Evolutionary conservation across 2,888 invertebrate genomes (phyloP).

Genomic region (Phengaris arion): DNA sequence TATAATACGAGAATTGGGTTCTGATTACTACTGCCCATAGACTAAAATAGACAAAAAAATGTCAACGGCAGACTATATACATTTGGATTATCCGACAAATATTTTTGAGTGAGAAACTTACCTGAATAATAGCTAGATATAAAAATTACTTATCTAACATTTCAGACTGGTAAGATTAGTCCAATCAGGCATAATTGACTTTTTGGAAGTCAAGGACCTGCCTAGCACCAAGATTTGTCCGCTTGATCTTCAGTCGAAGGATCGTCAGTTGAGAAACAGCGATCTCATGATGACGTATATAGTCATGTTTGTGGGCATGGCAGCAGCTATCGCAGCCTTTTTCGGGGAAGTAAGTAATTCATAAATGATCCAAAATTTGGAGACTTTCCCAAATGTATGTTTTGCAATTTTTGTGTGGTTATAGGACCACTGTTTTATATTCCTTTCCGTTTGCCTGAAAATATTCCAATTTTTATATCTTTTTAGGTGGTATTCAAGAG

Average conservation of each 20-base stretch:
- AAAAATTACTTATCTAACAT: conserved; percentile 33
- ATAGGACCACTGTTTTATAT: too few relatives aligned
- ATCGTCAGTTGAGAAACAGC: conserved; percentile 86
- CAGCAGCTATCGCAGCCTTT: conserved; percentile 82
- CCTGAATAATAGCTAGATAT: too few relatives aligned
- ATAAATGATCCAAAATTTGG: background rate
- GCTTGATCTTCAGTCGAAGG: conserved; percentile 87
- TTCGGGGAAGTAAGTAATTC: conserved; percentile 77
- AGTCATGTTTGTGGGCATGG: conserved; percentile 85
- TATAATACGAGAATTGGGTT: too few relatives aligned
- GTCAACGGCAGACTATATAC: too few relatives aligned
- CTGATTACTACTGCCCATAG: too few relatives aligned
- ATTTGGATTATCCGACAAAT: too few relatives aligned
- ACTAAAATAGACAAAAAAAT: too few relatives aligned
- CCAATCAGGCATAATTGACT: conserved; percentile 87
- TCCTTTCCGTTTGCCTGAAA: too few relatives aligned
- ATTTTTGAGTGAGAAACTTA: too few relatives aligned
- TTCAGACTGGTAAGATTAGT: conserved; percentile 83
- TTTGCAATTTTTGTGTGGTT: background rate
- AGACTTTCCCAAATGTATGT: too few relatives aligned
- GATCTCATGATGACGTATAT: conserved; percentile 90
- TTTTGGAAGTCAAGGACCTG: conserved; percentile 80
- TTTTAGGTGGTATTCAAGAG: conserved; percentile 58
- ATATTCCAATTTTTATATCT: background rate
- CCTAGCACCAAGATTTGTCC: conserved; percentile 90